Percentiles rank a stretch among this genome's conserved stretches.
Evolutionary conservation across 2,797 vertebrate genomes (phyloP).

Genomic region (Diplodus puntazzo): DNA sequence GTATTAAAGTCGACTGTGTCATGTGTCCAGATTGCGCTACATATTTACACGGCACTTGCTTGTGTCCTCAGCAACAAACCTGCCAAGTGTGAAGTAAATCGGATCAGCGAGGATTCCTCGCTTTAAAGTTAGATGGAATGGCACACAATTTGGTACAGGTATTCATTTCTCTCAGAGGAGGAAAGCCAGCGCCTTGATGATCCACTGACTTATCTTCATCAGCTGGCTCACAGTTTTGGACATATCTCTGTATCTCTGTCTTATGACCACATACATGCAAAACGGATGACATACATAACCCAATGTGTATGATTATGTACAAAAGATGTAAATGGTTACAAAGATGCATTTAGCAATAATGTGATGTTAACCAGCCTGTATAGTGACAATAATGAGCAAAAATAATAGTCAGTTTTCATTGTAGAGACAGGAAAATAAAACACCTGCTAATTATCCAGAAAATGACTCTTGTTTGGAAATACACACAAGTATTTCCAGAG

Average conservation of each 20-base stretch:
- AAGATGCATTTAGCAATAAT: slow-evolving; percentile 14
- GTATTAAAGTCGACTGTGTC: too few species aligned
- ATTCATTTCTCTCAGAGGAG: neutral
- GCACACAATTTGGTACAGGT: neutral
- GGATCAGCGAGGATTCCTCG: too few species aligned
- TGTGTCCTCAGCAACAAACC: too few species aligned
- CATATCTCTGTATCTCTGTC: neutral
- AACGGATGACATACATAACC: too few species aligned
- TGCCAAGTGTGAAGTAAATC: too few species aligned
- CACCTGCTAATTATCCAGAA: slow-evolving; percentile 5
- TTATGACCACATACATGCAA: too few species aligned
- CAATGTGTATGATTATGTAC: neutral
- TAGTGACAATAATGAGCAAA: slow-evolving; percentile 9
- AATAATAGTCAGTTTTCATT: slow-evolving; percentile 13
- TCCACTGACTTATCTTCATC: neutral
- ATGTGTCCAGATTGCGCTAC: too few species aligned
- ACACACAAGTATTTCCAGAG: neutral
- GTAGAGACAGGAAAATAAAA: neutral
- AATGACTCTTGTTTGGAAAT: slow-evolving; percentile 2
- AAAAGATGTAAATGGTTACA: slow-evolving; percentile 9
- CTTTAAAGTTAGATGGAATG: neutral
- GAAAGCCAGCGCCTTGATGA: neutral
- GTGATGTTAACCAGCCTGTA: slow-evolving; percentile 21
- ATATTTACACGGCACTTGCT: too few species aligned
- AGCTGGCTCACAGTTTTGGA: neutral